These are phyloP conservation scores for Physella acuta DNA, from an alignment of 1,140 invertebrate genomes.

Conservation along the genomic window DNA sequence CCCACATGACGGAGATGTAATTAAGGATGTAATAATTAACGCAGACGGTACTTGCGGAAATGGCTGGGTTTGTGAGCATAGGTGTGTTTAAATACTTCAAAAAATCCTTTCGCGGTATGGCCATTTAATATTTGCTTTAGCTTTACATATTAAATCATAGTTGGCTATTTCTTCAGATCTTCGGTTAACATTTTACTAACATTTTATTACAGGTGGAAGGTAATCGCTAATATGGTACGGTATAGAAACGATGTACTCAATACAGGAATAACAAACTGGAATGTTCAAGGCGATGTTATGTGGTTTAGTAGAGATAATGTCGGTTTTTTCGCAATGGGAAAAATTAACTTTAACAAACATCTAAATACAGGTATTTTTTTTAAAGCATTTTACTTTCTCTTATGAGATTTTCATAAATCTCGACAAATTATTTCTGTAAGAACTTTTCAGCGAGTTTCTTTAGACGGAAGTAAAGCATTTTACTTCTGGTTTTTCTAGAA, in stretches of 20 bases:
- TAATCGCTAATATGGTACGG: conserved; percentile 11
- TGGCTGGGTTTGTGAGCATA: conserved; percentile 79
- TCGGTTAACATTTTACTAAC: too few relatives aligned
- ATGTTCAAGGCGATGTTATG: not conserved
- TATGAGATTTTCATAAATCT: too few relatives aligned
- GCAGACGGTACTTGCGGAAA: conserved; percentile 67
- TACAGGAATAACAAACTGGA: not conserved
- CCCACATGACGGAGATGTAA: conserved; percentile 61
- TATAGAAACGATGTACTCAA: conserved; percentile 13
- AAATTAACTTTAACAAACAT: conserved; percentile 15
- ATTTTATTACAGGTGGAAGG: conserved; percentile 6
- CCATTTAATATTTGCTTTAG: too few relatives aligned
- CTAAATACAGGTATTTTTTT: conserved; percentile 59
- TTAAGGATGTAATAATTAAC: conserved; percentile 62
- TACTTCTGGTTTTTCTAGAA: too few relatives aligned
- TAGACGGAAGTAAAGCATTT: too few relatives aligned
- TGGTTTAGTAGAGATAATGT: conserved; percentile 1
- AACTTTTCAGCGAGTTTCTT: too few relatives aligned
- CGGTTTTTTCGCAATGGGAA: conserved; percentile 54
- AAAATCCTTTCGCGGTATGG: too few relatives aligned
- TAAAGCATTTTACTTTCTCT: too few relatives aligned
- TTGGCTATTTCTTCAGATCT: too few relatives aligned
- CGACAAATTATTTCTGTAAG: too few relatives aligned
- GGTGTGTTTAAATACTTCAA: too few relatives aligned
- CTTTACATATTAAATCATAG: too few relatives aligned